These are phyloP conservation scores for Nasonovia ribisnigri DNA, from an alignment of 2,888 invertebrate species.

Conservation along the genomic window DNA sequence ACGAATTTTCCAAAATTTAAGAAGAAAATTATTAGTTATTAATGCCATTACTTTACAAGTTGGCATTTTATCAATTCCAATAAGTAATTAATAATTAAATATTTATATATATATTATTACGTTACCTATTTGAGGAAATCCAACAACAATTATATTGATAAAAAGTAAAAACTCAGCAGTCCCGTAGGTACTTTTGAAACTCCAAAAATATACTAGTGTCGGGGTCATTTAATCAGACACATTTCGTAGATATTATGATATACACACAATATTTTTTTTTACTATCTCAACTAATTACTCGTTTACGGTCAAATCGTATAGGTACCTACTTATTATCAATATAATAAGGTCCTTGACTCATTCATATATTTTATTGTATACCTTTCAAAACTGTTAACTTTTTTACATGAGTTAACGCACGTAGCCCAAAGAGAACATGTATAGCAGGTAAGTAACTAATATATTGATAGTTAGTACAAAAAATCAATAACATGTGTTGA, in stretches of 20 bases:
- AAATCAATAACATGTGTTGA: background rate
- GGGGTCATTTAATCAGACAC: background rate
- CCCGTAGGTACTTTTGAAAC: background rate
- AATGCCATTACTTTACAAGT: background rate
- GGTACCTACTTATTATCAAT: background rate
- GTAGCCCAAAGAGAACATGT: background rate
- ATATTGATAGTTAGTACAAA: background rate
- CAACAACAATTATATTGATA: no score
- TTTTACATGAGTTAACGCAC: background rate
- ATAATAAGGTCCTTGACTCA: slow-evolving; percentile 1
- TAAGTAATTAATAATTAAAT: background rate
- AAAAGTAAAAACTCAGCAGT: background rate
- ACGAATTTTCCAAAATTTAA: background rate
- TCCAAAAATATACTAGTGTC: background rate
- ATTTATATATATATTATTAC: background rate
- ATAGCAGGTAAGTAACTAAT: background rate
- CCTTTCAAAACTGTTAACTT: slow-evolving; percentile 2
- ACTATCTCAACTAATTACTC: background rate
- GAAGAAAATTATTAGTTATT: background rate
- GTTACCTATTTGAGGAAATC: background rate
- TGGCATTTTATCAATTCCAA: background rate
- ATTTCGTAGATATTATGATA: background rate
- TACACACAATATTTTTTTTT: background rate
- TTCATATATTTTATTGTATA: background rate
- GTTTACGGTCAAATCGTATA: background rate